Evolutionary conservation across 2,797 vertebrate genomes (phyloP).

Genomic region (Coluber constrictor): DNA sequence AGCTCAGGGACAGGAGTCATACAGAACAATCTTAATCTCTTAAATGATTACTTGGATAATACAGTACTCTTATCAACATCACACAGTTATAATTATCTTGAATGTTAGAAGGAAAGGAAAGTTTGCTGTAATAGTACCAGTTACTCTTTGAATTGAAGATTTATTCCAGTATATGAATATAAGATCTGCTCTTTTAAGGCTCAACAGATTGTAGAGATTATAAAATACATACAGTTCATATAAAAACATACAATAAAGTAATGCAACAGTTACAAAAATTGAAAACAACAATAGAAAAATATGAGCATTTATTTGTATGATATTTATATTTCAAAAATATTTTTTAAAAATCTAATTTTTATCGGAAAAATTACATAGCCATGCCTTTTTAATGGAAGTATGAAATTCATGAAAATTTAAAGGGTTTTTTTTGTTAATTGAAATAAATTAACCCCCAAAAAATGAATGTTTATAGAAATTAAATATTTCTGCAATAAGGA

Average conservation of each 20-base stretch:
- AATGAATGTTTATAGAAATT: neutral
- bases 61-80: neutral
- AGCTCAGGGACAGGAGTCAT: neutral
- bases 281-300: neutral
- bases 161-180: neutral
- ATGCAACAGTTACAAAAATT: neutral
- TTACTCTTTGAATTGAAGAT: neutral
- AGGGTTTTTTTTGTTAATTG: neutral
- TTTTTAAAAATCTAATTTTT: neutral
- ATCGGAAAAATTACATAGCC: neutral
- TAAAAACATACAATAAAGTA: neutral
- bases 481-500: constrained; percentile 24
- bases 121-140: neutral
- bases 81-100: neutral
- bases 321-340: neutral
- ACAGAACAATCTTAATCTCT: neutral
- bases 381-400: neutral
- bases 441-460: neutral
- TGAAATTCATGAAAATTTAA: neutral
- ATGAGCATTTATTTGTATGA: neutral
- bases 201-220: neutral
- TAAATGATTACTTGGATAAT: neutral
- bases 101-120: neutral
- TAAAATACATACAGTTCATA: neutral
- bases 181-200: neutral